Conservation (phyloP, 92 coral and sea anemone genomes). For the Porites evermanni region DNA sequence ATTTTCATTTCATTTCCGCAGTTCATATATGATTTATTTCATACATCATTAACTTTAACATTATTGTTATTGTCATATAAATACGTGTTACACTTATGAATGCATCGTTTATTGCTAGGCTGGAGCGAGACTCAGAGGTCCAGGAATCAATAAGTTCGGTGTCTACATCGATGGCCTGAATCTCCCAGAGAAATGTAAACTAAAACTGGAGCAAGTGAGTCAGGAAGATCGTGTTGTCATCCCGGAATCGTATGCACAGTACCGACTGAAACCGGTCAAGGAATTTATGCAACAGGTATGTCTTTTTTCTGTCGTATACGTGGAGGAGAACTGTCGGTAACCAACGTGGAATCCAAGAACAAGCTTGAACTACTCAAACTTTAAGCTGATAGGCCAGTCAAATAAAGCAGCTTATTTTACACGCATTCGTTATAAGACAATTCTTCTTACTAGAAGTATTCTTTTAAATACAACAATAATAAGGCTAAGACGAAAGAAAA, state of each 20-base stretch:
- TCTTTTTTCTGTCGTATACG: neutral
- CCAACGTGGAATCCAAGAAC: neutral
- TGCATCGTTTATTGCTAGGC: neutral
- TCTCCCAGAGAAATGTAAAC: slow-evolving; percentile 5
- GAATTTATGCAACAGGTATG: slow-evolving; percentile 1
- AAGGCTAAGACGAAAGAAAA: too few species aligned
- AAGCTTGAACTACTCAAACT: too few species aligned
- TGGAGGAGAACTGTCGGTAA: neutral
- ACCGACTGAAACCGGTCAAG: neutral
- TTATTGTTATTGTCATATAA: too few species aligned
- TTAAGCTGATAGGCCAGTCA: too few species aligned
- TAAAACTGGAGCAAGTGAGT: neutral
- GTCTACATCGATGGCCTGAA: slow-evolving; percentile 18
- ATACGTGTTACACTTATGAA: too few species aligned
- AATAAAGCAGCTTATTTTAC: too few species aligned
- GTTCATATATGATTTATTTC: too few species aligned
- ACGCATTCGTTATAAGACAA: too few species aligned
- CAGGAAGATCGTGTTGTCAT: neutral
- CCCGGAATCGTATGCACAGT: neutral
- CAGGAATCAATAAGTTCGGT: neutral
- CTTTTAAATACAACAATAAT: too few species aligned
- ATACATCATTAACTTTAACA: too few species aligned
- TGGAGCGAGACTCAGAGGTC: slow-evolving; percentile 26
- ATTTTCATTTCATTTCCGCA: too few species aligned
- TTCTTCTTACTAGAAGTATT: too few species aligned